phyloP scores from a whole-genome alignment of 2,797 vertebrate genomes.

The Sebastes glaucus region DNA sequence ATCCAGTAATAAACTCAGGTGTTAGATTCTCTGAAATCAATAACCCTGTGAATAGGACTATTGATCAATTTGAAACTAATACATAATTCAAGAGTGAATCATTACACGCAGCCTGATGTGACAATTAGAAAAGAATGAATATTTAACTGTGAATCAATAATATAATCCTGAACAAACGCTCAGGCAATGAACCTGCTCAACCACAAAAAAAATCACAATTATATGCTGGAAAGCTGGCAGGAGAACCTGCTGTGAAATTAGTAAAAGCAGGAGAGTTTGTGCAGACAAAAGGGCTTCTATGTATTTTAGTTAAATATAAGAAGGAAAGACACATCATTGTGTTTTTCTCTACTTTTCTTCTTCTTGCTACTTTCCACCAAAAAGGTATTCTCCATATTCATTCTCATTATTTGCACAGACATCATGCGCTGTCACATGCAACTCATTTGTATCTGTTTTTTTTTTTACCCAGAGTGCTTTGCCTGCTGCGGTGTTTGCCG shows the following conservation, averaged over 20 bases:
- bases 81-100: conserved; percentile 60
- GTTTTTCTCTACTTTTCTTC: background rate
- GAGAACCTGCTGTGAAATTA: background rate
- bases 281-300: background rate
- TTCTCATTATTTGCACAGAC: background rate
- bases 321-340: background rate
- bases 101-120: conserved; percentile 49
- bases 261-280: background rate
- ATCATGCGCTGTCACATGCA: background rate
- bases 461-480: conserved; percentile 89
- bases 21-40: conserved; percentile 49
- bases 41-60: conserved; percentile 45
- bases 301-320: background rate
- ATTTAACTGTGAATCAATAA: conserved; percentile 63
- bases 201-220: conserved; percentile 20
- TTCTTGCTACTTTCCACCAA: background rate
- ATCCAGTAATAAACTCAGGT: conserved; percentile 29
- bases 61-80: conserved; percentile 61
- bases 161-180: conserved; percentile 35
- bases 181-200: conserved; percentile 39
- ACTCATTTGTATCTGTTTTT: background rate
- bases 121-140: conserved; percentile 67
- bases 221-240: background rate
- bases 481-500: conserved; percentile 90
- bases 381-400: background rate